These are phyloP conservation scores for Diplodus puntazzo DNA, from an alignment of 2,797 vertebrate species.

Conservation along the genomic window DNA sequence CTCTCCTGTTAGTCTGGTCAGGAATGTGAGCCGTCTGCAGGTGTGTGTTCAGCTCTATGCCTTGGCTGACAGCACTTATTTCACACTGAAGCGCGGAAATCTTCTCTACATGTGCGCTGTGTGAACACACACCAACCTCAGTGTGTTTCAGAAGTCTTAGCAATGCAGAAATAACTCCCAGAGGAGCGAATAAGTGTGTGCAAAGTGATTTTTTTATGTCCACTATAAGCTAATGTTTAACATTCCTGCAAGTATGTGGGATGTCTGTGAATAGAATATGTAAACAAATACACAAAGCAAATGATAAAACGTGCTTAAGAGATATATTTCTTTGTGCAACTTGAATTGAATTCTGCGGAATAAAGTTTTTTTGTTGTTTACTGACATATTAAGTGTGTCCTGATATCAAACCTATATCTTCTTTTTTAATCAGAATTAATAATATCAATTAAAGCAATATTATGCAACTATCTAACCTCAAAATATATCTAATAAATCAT, in stretches of 20 bases:
- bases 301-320: background rate
- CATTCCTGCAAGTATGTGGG: slow-evolving; percentile 26
- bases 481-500: too few relatives aligned
- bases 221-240: slow-evolving; percentile 13
- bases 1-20: slow-evolving; percentile 58
- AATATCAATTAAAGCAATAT: too few relatives aligned
- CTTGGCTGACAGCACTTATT: slow-evolving; percentile 61
- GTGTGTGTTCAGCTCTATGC: slow-evolving; percentile 57
- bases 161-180: background rate
- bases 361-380: too few relatives aligned
- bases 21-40: slow-evolving; percentile 74
- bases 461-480: too few relatives aligned
- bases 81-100: slow-evolving; percentile 67
- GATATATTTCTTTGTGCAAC: too few relatives aligned
- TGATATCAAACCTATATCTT: too few relatives aligned
- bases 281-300: background rate
- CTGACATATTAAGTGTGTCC: too few relatives aligned
- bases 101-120: slow-evolving; percentile 3
- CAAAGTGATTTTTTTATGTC: background rate
- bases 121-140: slow-evolving; percentile 7
- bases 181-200: background rate
- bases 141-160: background rate
- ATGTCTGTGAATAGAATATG: background rate
- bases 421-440: too few relatives aligned
- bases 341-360: too few relatives aligned